Conservation (phyloP, 1,140 invertebrate species). For the Apis dorsata region DNA sequence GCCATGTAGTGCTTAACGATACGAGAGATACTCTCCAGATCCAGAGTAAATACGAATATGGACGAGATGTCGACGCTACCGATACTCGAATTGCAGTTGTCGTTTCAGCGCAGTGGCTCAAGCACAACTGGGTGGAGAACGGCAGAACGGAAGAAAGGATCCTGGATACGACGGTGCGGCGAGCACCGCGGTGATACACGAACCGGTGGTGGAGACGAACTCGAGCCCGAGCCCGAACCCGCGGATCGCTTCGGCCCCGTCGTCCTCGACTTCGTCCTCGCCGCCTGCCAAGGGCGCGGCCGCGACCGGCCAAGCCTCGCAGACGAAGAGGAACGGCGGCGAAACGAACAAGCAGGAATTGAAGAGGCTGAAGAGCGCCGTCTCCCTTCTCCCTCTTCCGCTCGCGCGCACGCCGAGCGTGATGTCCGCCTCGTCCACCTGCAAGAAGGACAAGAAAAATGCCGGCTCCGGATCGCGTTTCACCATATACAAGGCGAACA, state of each 20-base stretch:
- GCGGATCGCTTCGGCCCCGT: conserved; percentile 74
- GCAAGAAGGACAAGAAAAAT: conserved; percentile 86
- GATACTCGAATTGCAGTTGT: conserved; percentile 71
- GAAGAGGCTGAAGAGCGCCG: conserved; percentile 74
- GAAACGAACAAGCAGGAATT: conserved; percentile 73
- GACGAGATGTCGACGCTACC: conserved; percentile 29
- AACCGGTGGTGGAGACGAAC: conserved; percentile 70
- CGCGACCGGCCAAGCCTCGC: conserved; percentile 36
- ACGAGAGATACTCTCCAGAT: not conserved
- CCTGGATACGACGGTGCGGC: conserved; percentile 68
- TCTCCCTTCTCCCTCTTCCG: conserved; percentile 74
- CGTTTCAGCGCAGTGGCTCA: conserved; percentile 77
- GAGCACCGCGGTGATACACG: conserved; percentile 71
- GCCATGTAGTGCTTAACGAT: too few species aligned
- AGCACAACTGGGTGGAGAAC: conserved; percentile 69
- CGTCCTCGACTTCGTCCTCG: conserved; percentile 75
- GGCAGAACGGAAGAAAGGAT: conserved; percentile 65
- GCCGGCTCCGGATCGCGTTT: conserved; percentile 87
- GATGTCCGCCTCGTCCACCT: conserved; percentile 64
- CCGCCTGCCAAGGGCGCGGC: conserved; percentile 58
- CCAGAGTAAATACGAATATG: not conserved
- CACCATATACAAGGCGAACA: conserved; percentile 95
- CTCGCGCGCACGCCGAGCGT: conserved; percentile 72
- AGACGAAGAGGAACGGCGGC: conserved; percentile 73
- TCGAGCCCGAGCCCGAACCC: conserved; percentile 76